Conservation (phyloP, 2,797 vertebrate species). For the Typhlichthys subterraneus region DNA sequence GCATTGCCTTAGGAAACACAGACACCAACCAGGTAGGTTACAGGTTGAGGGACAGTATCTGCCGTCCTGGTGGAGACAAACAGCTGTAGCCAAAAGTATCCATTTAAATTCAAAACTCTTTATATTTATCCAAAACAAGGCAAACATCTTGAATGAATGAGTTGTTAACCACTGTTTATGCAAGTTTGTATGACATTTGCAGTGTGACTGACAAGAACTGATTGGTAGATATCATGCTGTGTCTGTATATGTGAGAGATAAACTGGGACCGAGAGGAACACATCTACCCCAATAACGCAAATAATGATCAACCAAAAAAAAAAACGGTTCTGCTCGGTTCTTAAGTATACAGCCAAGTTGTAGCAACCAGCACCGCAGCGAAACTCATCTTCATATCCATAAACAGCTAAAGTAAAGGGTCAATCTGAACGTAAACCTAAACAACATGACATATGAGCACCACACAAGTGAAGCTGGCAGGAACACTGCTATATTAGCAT, state of each 20-base stretch:
- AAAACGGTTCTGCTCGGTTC: slow-evolving; percentile 42
- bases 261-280: slow-evolving; percentile 58
- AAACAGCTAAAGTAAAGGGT: slow-evolving; percentile 48
- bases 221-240: slow-evolving; percentile 63
- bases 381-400: slow-evolving; percentile 41
- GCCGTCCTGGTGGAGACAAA: not conserved
- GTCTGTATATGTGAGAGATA: slow-evolving; percentile 61
- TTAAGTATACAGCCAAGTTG: slow-evolving; percentile 19
- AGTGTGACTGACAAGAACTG: slow-evolving; percentile 59
- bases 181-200: slow-evolving; percentile 66
- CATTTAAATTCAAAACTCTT: not conserved
- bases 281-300: slow-evolving; percentile 40
- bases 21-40: slow-evolving; percentile 2
- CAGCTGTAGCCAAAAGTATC: no score
- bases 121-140: not conserved
- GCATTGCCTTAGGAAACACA: slow-evolving; percentile 29
- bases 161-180: slow-evolving; percentile 70
- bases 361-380: slow-evolving; percentile 52
- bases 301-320: slow-evolving; percentile 46
- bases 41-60: no score
- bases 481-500: not conserved
- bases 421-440: slow-evolving; percentile 33
- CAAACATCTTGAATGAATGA: slow-evolving; percentile 30
- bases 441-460: slow-evolving; percentile 26
- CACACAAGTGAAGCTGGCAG: slow-evolving; percentile 19